A percentile compares a stretch with the other conserved stretches of the same genome.
phyloP scores from a whole-genome alignment of 2,113 vertebrate species.

The Pipa parva region DNA sequence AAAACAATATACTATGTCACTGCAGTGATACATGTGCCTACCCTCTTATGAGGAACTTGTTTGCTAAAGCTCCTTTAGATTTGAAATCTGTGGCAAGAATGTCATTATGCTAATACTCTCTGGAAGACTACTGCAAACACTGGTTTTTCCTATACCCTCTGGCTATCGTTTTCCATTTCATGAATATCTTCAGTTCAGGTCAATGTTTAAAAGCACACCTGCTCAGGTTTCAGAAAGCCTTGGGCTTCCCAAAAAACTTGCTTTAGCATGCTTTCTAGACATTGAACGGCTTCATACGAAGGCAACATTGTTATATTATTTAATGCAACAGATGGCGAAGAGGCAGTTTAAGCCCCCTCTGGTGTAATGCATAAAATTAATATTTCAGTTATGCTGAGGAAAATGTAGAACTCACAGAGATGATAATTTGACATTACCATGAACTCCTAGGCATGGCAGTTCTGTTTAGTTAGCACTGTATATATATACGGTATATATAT shows the following conservation, averaged over 20 bases:
- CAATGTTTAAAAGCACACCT: constrained; percentile 31
- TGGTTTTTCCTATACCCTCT: constrained; percentile 34
- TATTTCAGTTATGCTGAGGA: background rate
- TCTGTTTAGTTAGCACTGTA: no score
- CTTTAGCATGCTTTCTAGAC: constrained; percentile 14
- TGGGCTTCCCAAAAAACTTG: constrained; percentile 12
- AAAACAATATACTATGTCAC: no score
- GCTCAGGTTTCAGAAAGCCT: constrained; percentile 26
- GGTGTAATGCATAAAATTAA: background rate
- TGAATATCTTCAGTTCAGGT: constrained; percentile 36
- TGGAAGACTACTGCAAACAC: constrained; percentile 8
- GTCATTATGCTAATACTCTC: constrained; percentile 41
- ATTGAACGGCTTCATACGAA: background rate
- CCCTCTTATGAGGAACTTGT: no score
- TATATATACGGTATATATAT: no score
- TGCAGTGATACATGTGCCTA: no score
- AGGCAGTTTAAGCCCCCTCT: background rate
- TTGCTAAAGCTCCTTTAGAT: no score
- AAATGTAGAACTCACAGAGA: background rate
- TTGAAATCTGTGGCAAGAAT: no score
- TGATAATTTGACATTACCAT: constrained; percentile 8
- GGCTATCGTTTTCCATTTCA: constrained; percentile 26
- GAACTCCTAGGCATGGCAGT: background rate
- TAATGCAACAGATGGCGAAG: constrained; percentile 2
- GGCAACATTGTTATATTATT: constrained; percentile 2